phyloP scores from a whole-genome alignment of 1,140 invertebrate species.

The Phthorimaea operculella region DNA sequence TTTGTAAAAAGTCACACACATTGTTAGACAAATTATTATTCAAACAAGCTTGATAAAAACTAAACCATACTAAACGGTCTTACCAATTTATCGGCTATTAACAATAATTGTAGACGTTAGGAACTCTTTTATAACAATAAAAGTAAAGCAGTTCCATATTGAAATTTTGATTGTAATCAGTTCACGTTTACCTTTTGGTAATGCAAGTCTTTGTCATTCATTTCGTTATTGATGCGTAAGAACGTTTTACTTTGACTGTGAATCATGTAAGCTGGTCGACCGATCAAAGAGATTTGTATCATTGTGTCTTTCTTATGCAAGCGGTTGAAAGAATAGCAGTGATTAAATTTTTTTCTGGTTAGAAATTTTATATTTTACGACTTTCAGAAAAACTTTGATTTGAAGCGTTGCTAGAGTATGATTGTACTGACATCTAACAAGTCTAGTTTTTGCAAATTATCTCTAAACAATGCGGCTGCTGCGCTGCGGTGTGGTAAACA shows the following conservation, averaged over 20 bases:
- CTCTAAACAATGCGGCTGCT: slow-evolving; percentile 29
- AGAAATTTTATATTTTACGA: no score
- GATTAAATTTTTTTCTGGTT: no score
- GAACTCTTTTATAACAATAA: slow-evolving; percentile 21
- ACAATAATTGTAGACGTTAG: slow-evolving; percentile 15
- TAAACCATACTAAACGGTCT: slow-evolving; percentile 23
- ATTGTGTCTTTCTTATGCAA: no score
- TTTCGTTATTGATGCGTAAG: no score
- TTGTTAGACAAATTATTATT: slow-evolving; percentile 1
- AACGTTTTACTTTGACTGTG: no score
- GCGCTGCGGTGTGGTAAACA: slow-evolving; percentile 24
- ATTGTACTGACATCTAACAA: not conserved
- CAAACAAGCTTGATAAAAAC: slow-evolving; percentile 18
- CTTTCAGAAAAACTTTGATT: no score
- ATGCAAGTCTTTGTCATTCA: not conserved
- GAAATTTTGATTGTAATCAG: slow-evolving; percentile 13
- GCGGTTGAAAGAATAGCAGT: no score
- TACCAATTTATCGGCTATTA: slow-evolving; percentile 34
- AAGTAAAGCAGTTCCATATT: slow-evolving; percentile 24
- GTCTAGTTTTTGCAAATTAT: slow-evolving; percentile 7
- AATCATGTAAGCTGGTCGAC: no score
- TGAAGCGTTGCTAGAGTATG: no score
- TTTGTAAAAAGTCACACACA: not conserved
- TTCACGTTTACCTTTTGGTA: slow-evolving; percentile 14
- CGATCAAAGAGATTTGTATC: no score